phyloP scores from a whole-genome alignment of 1,140 invertebrate species.

The Heliothis subflexa region DNA sequence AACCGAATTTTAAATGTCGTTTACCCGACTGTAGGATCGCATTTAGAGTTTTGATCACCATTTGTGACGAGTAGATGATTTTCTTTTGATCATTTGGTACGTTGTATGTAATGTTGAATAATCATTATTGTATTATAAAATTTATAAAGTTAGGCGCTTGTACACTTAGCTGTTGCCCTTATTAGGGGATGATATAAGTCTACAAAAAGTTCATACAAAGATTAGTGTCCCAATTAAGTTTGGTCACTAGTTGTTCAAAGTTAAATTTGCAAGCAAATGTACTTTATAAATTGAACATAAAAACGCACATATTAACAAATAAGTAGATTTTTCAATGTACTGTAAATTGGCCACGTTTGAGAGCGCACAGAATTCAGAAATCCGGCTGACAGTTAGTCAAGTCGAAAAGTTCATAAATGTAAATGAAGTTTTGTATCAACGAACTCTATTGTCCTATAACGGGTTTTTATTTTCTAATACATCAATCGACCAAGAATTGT shows the following conservation, averaged over 20 bases:
- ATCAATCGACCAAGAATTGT: conserved; percentile 12
- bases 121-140: conserved; percentile 66
- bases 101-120: conserved; percentile 77
- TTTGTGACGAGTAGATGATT: conserved; percentile 66
- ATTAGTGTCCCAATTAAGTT: conserved; percentile 50
- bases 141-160: conserved; percentile 78
- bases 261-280: conserved; percentile 62
- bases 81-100: conserved; percentile 65
- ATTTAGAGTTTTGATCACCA: conserved; percentile 72
- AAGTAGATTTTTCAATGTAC: conserved; percentile 63
- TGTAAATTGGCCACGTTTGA: conserved; percentile 54
- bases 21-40: conserved; percentile 67
- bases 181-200: conserved; percentile 45
- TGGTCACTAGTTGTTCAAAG: conserved; percentile 67
- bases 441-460: conserved; percentile 16
- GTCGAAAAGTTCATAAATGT: conserved; percentile 44
- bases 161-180: conserved; percentile 58
- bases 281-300: conserved; percentile 66
- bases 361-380: conserved; percentile 19
- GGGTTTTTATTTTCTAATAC: conserved; percentile 29
- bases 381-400: conserved; percentile 34
- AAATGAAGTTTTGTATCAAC: conserved; percentile 38
- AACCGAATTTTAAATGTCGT: conserved; percentile 75
- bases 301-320: conserved; percentile 73
- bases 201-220: conserved; percentile 44